Percentiles rank a stretch among this genome's conserved stretches.
These are phyloP conservation scores for Cryptotermes secundus DNA, from an alignment of 1,140 invertebrate genomes.

Conservation along the genomic window DNA sequence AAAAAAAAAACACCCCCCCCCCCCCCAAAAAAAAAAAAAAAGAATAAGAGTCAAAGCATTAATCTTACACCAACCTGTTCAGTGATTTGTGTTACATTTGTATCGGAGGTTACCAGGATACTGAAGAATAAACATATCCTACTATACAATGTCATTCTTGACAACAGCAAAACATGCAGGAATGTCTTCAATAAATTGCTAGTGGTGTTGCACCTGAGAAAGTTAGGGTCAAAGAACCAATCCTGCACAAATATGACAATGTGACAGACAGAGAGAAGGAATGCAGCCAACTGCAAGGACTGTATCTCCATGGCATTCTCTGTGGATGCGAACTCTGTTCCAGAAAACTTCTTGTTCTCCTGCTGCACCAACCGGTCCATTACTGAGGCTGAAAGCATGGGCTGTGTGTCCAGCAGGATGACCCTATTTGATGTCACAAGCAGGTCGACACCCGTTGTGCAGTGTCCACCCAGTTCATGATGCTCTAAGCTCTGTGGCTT, in stretches of 20 bases:
- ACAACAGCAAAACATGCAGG: too few species aligned
- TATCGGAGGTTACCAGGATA: too few species aligned
- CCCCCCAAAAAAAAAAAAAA: too few species aligned
- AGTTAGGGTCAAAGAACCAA: slow-evolving; percentile 77
- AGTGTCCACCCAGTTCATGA: slow-evolving; percentile 55
- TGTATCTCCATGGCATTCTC: slow-evolving; percentile 70
- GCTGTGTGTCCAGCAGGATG: slow-evolving; percentile 64
- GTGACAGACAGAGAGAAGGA: slow-evolving; percentile 87
- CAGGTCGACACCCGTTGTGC: slow-evolving; percentile 64
- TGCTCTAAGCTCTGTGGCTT: slow-evolving; percentile 42
- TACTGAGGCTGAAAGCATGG: slow-evolving; percentile 63
- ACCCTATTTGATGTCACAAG: slow-evolving; percentile 62
- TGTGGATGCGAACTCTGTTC: slow-evolving; percentile 58
- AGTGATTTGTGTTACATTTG: too few species aligned
- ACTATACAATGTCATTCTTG: too few species aligned
- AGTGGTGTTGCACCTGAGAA: slow-evolving; percentile 56
- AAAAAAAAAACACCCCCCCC: too few species aligned
- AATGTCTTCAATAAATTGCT: slow-evolving; percentile 22
- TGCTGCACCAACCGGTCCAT: slow-evolving; percentile 55
- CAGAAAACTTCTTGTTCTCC: slow-evolving; percentile 40
- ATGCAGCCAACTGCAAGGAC: slow-evolving; percentile 77
- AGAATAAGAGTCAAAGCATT: too few species aligned
- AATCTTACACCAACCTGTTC: too few species aligned
- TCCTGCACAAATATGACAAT: slow-evolving; percentile 83
- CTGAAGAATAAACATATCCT: too few species aligned